Percentiles rank a stretch among this genome's conserved stretches.
phyloP scores from a whole-genome alignment of 2,113 vertebrate genomes.

The Oreochromis tanganicae region DNA sequence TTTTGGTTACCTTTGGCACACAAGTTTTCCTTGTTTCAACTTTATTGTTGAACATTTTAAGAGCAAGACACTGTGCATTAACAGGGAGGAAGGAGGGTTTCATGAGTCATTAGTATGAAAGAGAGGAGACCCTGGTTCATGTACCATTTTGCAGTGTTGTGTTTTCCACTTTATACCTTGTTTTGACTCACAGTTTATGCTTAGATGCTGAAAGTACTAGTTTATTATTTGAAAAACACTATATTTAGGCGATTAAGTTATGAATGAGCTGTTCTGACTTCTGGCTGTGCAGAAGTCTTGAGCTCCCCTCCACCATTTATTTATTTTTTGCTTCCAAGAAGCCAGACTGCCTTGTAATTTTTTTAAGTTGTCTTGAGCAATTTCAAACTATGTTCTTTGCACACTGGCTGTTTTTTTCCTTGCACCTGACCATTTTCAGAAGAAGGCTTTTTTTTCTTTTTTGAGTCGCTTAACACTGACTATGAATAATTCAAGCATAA shows the following conservation, averaged over 20 bases:
- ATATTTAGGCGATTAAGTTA: neutral
- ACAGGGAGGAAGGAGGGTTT: neutral
- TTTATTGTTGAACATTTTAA: neutral
- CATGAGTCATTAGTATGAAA: neutral
- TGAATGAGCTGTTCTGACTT: neutral
- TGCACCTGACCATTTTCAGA: neutral
- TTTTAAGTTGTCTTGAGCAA: neutral
- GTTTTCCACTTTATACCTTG: neutral
- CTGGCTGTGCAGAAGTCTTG: neutral
- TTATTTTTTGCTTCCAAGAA: neutral
- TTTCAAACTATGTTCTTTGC: neutral
- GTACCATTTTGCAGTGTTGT: neutral
- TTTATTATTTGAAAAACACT: neutral
- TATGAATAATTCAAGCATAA: neutral
- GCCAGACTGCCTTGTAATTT: neutral
- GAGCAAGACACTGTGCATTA: neutral
- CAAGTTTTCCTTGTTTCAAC: neutral
- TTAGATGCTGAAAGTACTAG: neutral
- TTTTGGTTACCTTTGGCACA: neutral
- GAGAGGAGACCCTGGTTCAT: neutral
- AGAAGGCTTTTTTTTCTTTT: neutral
- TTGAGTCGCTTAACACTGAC: neutral
- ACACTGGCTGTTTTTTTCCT: neutral
- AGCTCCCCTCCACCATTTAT: neutral
- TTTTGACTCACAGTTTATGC: neutral